phyloP scores from a whole-genome alignment of 2,113 vertebrate species.

The Xyrauchen texanus region DNA sequence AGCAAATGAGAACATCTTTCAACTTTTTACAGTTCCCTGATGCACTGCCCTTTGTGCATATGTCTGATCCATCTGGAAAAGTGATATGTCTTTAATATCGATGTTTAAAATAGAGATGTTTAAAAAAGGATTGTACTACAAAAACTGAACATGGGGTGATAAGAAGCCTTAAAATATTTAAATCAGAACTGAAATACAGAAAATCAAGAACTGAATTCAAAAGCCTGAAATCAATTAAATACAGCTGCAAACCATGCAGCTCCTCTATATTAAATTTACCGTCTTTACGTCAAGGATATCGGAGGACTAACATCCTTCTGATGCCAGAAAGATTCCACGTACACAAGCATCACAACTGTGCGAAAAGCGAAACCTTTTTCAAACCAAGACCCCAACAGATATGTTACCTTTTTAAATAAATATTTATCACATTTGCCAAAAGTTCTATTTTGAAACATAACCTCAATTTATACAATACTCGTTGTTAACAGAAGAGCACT shows the following conservation, averaged over 20 bases:
- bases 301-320: not conserved
- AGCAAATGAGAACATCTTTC: slow-evolving; percentile 8
- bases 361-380: not conserved
- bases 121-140: not conserved
- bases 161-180: not conserved
- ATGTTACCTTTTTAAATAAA: not conserved
- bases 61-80: slow-evolving; percentile 8
- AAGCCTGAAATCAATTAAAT: slow-evolving; percentile 4
- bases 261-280: not conserved
- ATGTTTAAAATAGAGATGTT: not conserved
- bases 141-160: not conserved
- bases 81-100: not conserved
- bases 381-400: not conserved
- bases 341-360: slow-evolving; percentile 2
- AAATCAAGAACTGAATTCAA: not conserved
- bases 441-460: no score
- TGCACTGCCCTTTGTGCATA: slow-evolving; percentile 2
- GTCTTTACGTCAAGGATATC: not conserved
- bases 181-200: no score
- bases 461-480: no score
- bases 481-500: no score
- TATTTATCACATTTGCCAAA: not conserved
- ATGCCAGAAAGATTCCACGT: not conserved
- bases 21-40: slow-evolving; percentile 16
- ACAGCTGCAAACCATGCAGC: not conserved